phyloP scores from a whole-genome alignment of 2,888 invertebrate genomes.

The Cephus spinipes region DNA sequence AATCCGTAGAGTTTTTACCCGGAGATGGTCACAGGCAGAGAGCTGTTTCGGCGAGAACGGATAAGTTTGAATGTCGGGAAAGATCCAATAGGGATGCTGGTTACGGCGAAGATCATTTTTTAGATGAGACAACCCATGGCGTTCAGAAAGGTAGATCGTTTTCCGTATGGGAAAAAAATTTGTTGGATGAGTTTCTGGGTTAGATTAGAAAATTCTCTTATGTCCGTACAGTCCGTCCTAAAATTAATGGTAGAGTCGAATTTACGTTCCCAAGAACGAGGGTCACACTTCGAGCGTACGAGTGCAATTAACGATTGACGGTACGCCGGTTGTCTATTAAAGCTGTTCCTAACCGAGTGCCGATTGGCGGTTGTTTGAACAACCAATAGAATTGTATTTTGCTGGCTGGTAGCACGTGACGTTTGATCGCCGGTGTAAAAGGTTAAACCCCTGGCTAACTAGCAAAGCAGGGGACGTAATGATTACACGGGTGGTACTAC shows the following conservation, averaged over 20 bases:
- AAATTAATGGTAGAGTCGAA: neutral
- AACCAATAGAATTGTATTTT: constrained; percentile 32
- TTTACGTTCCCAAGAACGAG: neutral
- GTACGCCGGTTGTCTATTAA: constrained; percentile 39
- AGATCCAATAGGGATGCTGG: neutral
- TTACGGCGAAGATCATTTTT: neutral
- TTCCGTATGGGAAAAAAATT: neutral
- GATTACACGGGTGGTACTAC: constrained; percentile 53
- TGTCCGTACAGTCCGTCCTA: neutral
- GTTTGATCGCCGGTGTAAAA: constrained; percentile 28
- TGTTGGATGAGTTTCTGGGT: neutral
- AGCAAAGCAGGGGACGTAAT: constrained; percentile 32
- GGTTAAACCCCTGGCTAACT: constrained; percentile 1
- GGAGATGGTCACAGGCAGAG: neutral
- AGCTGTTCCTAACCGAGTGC: constrained; percentile 21
- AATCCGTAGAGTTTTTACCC: neutral
- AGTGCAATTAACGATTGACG: constrained; percentile 44
- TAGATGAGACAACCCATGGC: neutral
- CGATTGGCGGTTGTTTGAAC: constrained; percentile 39
- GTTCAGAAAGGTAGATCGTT: neutral
- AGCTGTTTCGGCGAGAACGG: neutral
- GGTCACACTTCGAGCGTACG: neutral
- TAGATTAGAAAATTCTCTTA: neutral
- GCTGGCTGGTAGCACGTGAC: constrained; percentile 10
- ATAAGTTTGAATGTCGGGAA: neutral